Evolutionary conservation across 2,113 vertebrate species (phyloP).

Genomic region (Conger conger): DNA sequence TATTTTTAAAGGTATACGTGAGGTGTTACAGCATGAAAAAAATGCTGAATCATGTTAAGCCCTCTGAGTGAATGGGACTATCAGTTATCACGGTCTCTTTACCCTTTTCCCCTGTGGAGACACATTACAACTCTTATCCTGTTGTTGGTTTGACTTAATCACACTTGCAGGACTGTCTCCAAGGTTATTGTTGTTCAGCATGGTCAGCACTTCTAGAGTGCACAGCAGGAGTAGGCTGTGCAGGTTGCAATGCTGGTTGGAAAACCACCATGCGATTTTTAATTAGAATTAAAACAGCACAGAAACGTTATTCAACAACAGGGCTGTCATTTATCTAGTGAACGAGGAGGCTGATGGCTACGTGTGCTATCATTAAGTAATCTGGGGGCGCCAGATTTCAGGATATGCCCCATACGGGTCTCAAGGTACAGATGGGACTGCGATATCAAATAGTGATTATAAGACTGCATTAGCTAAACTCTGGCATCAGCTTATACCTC

Average conservation of each 20-base stretch:
- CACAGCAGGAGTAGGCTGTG: slow-evolving; percentile 19
- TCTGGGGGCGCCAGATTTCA: background rate
- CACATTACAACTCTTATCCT: background rate
- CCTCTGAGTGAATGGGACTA: background rate
- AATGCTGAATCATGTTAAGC: no score
- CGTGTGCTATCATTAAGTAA: background rate
- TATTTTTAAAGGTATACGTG: no score
- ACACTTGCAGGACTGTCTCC: background rate
- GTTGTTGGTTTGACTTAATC: background rate
- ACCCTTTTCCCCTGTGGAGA: background rate
- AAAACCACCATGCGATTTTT: slow-evolving; percentile 31
- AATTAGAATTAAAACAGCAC: slow-evolving; percentile 8
- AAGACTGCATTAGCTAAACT: background rate
- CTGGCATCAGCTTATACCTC: background rate
- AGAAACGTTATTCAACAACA: background rate
- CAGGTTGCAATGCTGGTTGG: slow-evolving; percentile 30
- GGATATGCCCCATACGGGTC: background rate
- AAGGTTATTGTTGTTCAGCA: background rate
- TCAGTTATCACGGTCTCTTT: background rate
- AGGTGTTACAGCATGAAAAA: background rate
- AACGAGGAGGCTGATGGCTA: background rate
- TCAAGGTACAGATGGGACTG: background rate
- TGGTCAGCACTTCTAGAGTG: background rate
- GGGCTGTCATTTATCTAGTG: slow-evolving; percentile 13
- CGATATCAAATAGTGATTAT: background rate